phyloP scores from a whole-genome alignment of 2,113 vertebrate genomes.

The Monopterus albus region DNA sequence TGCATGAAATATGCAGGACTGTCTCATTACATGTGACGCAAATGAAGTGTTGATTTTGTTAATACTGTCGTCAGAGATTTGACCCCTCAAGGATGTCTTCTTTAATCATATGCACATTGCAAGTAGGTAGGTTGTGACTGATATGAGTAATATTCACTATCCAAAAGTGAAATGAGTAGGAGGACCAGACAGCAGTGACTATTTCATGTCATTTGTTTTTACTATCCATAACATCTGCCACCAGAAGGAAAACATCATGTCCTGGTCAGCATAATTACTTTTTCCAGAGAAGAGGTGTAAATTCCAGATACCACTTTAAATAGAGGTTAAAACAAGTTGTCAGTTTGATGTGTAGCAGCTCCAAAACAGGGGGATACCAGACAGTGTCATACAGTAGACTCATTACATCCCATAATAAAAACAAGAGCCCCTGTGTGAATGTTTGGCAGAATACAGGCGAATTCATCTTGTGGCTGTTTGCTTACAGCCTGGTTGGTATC shows the following conservation, averaged over 20 bases:
- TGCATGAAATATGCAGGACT: not conserved
- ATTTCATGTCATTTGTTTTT: not conserved
- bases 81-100: not conserved
- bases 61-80: not conserved
- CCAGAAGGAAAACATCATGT: not conserved
- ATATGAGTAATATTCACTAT: not conserved
- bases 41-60: too few species aligned
- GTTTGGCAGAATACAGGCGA: conserved; percentile 60
- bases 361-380: conserved; percentile 14
- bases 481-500: conserved; percentile 48
- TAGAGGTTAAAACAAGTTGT: conserved; percentile 16
- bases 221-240: not conserved
- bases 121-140: not conserved
- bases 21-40: not conserved
- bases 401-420: conserved; percentile 58
- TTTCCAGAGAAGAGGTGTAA: conserved; percentile 6
- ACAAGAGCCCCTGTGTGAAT: conserved; percentile 56
- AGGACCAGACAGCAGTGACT: not conserved
- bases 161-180: not conserved
- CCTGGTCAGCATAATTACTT: not conserved
- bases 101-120: not conserved
- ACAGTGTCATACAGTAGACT: conserved; percentile 35
- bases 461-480: conserved; percentile 60
- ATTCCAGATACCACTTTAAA: conserved; percentile 20
- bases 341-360: conserved; percentile 29